Base-by-base conservation (phyloP, 2,888 invertebrate genomes). In the Pterostichus madidus region DNA sequence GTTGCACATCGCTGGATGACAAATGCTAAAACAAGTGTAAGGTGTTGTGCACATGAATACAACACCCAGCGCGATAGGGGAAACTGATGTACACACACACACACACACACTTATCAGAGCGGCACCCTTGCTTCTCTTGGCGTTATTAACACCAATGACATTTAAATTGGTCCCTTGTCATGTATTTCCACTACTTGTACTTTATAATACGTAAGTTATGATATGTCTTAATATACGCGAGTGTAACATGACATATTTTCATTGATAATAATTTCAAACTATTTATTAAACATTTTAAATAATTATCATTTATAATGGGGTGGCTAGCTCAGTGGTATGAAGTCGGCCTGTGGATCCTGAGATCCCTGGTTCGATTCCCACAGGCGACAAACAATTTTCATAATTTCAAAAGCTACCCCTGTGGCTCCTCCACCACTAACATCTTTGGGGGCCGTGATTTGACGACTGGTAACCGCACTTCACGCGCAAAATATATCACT, bases 1-100 rank as follows among this genome's bases (percentile, higher is more conserved):
- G 59, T 59, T 59, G 59, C 59, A 13, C 59, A 59, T 59, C 59
- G 31, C 39, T 8, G 39, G 11, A 31, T 59, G 59, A 59, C 59
- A 59, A 59, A 59, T 59, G 59, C 59, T 59, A 31, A 59, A 59
- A 59, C 59, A 59, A 59, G 59, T 59, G 59, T 53, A 49, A 49
- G 11, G 49, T 49, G 49, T 49, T 49, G 13, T 49, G 13, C 49
- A 49, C 49, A 49, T 13, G 53, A 39, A 53, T n/a, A 53, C 13
- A 15, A 13, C 53, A 15, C 53, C 15, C 11, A 7, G 17, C 5
- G 8, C 8, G 15, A 53, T 53, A 53, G 53, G 53, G 53, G 53
- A 53, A 53, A 53, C 15, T 17, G 13, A 53, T 8, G 13, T 31
- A 31, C n/a, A 59, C 11, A 7, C 24, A 31, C n/a, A 49, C 39